Evolutionary conservation across 2,113 vertebrate genomes (phyloP).

Genomic region (Zosterops borbonicus): DNA sequence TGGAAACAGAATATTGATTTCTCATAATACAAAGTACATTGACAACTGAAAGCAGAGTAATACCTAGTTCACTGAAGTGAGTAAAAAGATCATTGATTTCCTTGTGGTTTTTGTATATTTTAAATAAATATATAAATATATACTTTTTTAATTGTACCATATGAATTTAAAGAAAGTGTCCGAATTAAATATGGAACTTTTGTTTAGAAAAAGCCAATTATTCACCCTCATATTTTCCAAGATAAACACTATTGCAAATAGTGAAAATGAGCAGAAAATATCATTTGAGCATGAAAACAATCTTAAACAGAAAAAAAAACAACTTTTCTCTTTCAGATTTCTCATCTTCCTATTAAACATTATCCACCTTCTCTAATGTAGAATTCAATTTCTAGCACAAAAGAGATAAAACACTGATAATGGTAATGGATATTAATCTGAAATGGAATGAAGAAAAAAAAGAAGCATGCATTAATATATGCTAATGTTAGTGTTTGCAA

Average conservation of each 20-base stretch:
- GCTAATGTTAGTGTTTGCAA: conserved; percentile 64
- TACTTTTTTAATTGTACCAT: background rate
- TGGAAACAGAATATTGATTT: background rate
- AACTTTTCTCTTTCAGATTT: conserved; percentile 44
- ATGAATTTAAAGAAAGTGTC: background rate
- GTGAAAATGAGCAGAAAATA: conserved; percentile 9
- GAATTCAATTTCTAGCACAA: conserved; percentile 68
- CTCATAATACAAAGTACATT: background rate
- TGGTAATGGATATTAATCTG: conserved; percentile 73
- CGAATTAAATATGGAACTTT: background rate
- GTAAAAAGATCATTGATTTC: background rate
- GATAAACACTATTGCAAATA: background rate
- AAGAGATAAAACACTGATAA: conserved; percentile 63
- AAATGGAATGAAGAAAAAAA: conserved; percentile 60
- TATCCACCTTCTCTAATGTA: conserved; percentile 61
- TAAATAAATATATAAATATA: background rate
- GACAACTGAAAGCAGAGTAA: background rate
- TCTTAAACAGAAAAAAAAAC: background rate
- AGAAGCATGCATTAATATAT: conserved; percentile 58
- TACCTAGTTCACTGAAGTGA: background rate
- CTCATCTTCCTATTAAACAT: conserved; percentile 61
- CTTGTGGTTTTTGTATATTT: background rate
- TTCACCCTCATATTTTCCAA: background rate
- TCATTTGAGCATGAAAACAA: conserved; percentile 32
- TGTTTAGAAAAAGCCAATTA: background rate